A percentile compares a stretch with the other conserved stretches of the same genome.
These are phyloP conservation scores for Drosophila sordidula DNA, from an alignment of 2,888 invertebrate genomes.

Conservation along the genomic window DNA sequence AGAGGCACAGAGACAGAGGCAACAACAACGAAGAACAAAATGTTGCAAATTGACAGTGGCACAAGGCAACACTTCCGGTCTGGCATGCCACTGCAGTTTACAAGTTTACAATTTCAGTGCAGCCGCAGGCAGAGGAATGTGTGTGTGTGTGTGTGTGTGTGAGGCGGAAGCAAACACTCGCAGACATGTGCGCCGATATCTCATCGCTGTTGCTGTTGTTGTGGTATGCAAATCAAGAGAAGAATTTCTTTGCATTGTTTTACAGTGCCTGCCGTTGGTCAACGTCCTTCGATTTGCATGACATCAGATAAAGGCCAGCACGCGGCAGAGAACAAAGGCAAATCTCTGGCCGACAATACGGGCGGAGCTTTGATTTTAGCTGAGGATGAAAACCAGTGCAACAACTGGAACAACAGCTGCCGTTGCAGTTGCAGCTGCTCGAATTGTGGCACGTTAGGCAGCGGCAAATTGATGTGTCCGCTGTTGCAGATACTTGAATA, in stretches of 20 bases:
- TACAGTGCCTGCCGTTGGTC: conserved; percentile 32
- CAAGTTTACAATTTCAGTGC: conserved; percentile 38
- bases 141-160: conserved; percentile 9
- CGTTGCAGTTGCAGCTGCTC: conserved; percentile 26
- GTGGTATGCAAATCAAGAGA: conserved; percentile 66
- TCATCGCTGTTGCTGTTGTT: conserved; percentile 21
- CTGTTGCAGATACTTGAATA: conserved; percentile 43
- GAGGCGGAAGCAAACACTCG: conserved; percentile 47
- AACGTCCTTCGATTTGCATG: conserved; percentile 50
- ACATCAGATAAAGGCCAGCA: background rate
- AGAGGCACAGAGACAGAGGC: background rate
- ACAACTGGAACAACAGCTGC: conserved; percentile 2
- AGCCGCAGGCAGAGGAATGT: conserved; percentile 38
- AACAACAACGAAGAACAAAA: conserved; percentile 37
- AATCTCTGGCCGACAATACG: conserved; percentile 27
- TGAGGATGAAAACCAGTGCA: conserved; percentile 1
- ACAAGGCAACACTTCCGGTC: conserved; percentile 71
- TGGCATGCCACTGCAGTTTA: conserved; percentile 49
- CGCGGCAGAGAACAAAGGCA: conserved; percentile 1
- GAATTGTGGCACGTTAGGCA: conserved; percentile 21
- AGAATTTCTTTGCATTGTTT: conserved; percentile 22
- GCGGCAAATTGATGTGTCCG: conserved; percentile 32
- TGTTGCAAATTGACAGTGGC: conserved; percentile 66
- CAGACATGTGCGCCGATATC: conserved; percentile 46
- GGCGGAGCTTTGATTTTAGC: conserved; percentile 16